phyloP scores from a whole-genome alignment of 2,888 invertebrate species.

The Cetonia aurata region DNA sequence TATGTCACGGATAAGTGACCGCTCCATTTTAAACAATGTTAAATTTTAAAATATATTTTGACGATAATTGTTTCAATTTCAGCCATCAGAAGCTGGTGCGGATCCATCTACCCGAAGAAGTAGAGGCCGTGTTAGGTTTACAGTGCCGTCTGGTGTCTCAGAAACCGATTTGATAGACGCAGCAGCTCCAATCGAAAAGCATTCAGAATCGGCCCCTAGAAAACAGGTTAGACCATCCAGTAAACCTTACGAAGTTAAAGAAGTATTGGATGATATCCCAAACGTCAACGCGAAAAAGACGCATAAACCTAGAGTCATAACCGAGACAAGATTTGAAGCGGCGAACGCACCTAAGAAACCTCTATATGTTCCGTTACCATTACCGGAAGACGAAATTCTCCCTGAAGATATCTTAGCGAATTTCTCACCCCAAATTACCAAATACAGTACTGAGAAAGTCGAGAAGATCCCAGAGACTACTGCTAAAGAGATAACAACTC shows the following conservation, averaged over 20 bases:
- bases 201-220: constrained; percentile 47
- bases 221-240: constrained; percentile 52
- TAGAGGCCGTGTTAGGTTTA: constrained; percentile 62
- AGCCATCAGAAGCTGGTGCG: constrained; percentile 49
- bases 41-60: too few species aligned
- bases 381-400: constrained; percentile 46
- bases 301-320: constrained; percentile 59
- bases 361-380: constrained; percentile 43
- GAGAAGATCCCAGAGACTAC: not conserved
- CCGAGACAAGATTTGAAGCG: constrained; percentile 60
- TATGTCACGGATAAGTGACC: constrained; percentile 18
- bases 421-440: constrained; percentile 32
- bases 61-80: constrained; percentile 42
- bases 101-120: constrained; percentile 56
- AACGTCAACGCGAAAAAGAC: constrained; percentile 55
- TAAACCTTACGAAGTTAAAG: constrained; percentile 61
- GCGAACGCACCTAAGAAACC: constrained; percentile 54
- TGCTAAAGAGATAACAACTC: too few species aligned
- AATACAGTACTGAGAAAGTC: constrained; percentile 36
- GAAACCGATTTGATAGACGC: constrained; percentile 53
- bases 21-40: not conserved
- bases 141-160: constrained; percentile 58
- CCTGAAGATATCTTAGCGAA: constrained; percentile 43
- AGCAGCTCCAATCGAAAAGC: constrained; percentile 29
- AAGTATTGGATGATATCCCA: constrained; percentile 62